A percentile compares a stretch with the other conserved stretches of the same genome.
Conservation (phyloP, 2,797 vertebrate genomes). For the Neosalanx taihuensis region DNA sequence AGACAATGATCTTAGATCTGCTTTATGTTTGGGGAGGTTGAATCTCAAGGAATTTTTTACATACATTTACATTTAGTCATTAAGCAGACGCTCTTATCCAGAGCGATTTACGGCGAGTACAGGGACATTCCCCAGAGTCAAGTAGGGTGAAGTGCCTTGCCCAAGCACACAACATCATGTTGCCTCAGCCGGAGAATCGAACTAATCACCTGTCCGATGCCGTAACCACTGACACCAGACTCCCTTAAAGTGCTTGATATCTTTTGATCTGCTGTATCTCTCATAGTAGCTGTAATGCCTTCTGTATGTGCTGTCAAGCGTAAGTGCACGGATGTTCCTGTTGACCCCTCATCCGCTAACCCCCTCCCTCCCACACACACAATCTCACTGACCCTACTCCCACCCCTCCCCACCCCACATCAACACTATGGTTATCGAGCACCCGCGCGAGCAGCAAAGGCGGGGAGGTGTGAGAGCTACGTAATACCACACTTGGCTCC, state of each 20-base stretch:
- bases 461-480: conserved; percentile 41
- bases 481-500: conserved; percentile 47
- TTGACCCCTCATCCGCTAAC: conserved; percentile 4
- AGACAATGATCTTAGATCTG: not conserved
- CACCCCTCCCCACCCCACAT: not conserved
- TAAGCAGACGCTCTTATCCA: no score
- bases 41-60: no score
- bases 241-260: no score
- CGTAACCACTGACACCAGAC: no score
- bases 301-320: not conserved
- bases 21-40: not conserved
- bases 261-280: conserved; percentile 1
- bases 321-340: not conserved
- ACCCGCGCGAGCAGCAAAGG: not conserved
- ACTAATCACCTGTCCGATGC: no score
- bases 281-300: not conserved
- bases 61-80: no score
- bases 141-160: no score
- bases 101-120: no score
- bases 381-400: not conserved
- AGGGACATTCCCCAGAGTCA: no score
- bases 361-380: not conserved
- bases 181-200: no score
- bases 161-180: no score
- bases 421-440: not conserved